These are phyloP conservation scores for Morinoia aosen DNA, from an alignment of 2,888 invertebrate genomes.

Conservation along the genomic window DNA sequence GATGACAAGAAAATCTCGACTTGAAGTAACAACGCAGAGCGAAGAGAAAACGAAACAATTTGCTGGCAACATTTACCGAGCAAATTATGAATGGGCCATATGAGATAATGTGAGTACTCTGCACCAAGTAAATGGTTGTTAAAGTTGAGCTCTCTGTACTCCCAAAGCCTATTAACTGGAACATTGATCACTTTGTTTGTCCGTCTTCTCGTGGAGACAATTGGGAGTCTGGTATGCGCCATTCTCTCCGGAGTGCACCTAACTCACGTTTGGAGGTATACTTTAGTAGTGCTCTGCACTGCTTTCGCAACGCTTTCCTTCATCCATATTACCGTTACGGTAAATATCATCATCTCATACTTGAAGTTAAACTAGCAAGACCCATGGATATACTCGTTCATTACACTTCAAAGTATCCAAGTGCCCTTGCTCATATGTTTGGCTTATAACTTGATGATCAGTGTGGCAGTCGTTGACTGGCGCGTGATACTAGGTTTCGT, in stretches of 20 bases:
- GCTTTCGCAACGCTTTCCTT: constrained; percentile 25
- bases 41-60: neutral
- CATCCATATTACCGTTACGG: neutral
- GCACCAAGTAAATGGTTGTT: neutral
- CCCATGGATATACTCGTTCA: neutral
- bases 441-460: neutral
- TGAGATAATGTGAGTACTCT: neutral
- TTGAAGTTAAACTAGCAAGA: neutral
- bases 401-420: neutral
- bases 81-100: neutral
- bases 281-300: neutral
- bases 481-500: neutral
- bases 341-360: constrained; percentile 34
- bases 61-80: neutral
- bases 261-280: neutral
- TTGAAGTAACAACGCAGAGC: neutral
- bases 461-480: neutral
- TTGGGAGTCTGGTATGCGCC: constrained; percentile 6
- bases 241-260: neutral
- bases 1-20: neutral
- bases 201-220: neutral
- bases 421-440: neutral
- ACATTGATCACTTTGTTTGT: neutral
- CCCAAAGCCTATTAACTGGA: neutral
- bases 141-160: neutral